These are phyloP conservation scores for Chrysolina oricalcia DNA, from an alignment of 2,888 invertebrate genomes.

Conservation along the genomic window DNA sequence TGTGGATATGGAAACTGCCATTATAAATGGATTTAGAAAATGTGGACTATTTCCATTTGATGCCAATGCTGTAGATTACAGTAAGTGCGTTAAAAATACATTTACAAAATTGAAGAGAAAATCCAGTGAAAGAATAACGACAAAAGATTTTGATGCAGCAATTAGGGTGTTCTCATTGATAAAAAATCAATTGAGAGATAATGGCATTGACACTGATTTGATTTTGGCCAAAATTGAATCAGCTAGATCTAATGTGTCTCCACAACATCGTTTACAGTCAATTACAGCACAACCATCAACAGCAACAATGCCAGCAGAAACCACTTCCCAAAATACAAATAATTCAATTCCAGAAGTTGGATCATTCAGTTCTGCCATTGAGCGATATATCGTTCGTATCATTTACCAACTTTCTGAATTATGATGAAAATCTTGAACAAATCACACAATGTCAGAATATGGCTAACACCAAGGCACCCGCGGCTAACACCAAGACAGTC, in stretches of 20 bases:
- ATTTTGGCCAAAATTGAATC: slow-evolving; percentile 5
- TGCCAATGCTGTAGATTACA: slow-evolving; percentile 28
- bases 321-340: not conserved
- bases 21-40: slow-evolving; percentile 27
- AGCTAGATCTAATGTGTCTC: slow-evolving; percentile 12
- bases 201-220: slow-evolving; percentile 12
- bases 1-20: slow-evolving; percentile 4
- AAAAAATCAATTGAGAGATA: slow-evolving; percentile 1
- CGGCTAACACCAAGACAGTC: slow-evolving; percentile 1
- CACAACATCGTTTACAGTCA: not conserved
- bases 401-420: not conserved
- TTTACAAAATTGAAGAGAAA: not conserved
- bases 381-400: slow-evolving; percentile 6
- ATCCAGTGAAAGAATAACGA: not conserved
- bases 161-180: slow-evolving; percentile 8
- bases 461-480: not conserved
- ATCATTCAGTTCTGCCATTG: slow-evolving; percentile 2
- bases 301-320: too few species aligned
- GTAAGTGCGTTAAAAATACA: slow-evolving; percentile 26
- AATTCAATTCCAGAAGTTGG: slow-evolving; percentile 2
- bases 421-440: slow-evolving; percentile 19
- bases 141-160: slow-evolving; percentile 6
- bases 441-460: slow-evolving; percentile 15
- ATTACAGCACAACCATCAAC: not conserved
- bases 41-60: slow-evolving; percentile 28